These are phyloP conservation scores for Ptiloglossa arizonensis DNA, from an alignment of 1,140 invertebrate genomes.

Conservation along the genomic window DNA sequence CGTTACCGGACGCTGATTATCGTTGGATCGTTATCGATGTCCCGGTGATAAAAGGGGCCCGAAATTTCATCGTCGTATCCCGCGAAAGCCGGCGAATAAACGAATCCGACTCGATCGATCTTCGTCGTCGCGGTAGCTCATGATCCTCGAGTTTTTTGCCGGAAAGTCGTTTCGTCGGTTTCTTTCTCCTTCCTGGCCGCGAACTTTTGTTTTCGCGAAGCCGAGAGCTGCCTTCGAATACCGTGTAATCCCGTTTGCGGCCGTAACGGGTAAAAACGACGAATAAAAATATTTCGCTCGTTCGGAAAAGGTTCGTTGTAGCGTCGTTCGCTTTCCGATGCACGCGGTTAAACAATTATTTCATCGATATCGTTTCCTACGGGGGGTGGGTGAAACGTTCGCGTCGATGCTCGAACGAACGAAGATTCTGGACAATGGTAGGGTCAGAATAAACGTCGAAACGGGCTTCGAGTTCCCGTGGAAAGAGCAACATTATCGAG, in stretches of 20 bases:
- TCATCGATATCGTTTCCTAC: slow-evolving; percentile 2
- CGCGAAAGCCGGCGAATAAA: too few relatives aligned
- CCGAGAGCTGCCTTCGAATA: not conserved
- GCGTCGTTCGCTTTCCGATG: not conserved
- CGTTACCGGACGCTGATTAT: not conserved
- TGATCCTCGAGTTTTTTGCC: too few relatives aligned
- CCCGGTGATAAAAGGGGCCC: too few relatives aligned
- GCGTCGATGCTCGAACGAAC: too few relatives aligned
- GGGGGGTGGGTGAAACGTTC: not conserved
- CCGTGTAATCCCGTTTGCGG: not conserved
- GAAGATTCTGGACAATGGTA: not conserved
- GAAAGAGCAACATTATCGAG: slow-evolving; percentile 12
- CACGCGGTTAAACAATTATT: not conserved
- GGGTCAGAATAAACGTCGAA: not conserved
- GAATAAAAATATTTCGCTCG: too few relatives aligned
- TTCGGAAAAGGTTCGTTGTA: too few relatives aligned
- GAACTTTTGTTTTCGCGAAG: not conserved
- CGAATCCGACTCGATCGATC: slow-evolving; percentile 1
- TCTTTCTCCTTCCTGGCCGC: not conserved
- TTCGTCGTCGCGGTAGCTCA: slow-evolving; percentile 11
- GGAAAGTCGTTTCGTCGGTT: too few relatives aligned
- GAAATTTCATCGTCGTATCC: not conserved
- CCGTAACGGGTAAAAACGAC: too few relatives aligned
- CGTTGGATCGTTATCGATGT: slow-evolving; percentile 3
- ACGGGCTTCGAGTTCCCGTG: not conserved